phyloP scores from a whole-genome alignment of 92 coral and sea anemone species.

The Zoanthus gigantus region DNA sequence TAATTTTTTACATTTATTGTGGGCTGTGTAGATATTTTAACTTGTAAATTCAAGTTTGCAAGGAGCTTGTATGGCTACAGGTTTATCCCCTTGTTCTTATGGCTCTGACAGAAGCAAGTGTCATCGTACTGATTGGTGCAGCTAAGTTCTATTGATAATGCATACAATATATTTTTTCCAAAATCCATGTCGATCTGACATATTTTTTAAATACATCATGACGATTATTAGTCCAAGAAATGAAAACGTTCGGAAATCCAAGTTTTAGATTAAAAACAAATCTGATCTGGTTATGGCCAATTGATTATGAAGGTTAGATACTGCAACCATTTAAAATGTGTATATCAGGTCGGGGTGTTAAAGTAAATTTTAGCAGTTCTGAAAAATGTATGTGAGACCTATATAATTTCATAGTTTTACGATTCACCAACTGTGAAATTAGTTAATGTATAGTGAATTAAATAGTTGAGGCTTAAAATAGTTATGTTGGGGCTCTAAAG shows the following conservation, averaged over 20 bases:
- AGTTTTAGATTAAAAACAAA: no score
- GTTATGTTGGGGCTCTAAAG: conserved; percentile 5
- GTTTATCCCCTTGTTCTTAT: conserved; percentile 13
- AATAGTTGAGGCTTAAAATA: not conserved
- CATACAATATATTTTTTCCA: not conserved
- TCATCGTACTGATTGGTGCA: conserved; percentile 10
- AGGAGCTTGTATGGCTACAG: conserved; percentile 19
- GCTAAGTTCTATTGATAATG: conserved; percentile 16
- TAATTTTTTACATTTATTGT: not conserved
- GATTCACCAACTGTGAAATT: not conserved
- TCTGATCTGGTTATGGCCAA: not conserved
- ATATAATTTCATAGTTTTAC: not conserved
- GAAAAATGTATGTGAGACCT: not conserved
- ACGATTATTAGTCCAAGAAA: not conserved
- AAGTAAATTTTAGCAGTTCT: not conserved
- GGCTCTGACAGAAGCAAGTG: conserved; percentile 23
- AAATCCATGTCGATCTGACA: not conserved
- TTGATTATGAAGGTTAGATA: conserved; percentile 11
- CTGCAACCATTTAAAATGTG: not conserved
- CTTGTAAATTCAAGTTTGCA: not conserved
- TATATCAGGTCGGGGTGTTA: not conserved
- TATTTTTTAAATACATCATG: not conserved
- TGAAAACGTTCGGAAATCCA: not conserved
- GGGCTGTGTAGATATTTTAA: conserved; percentile 9
- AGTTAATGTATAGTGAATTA: not conserved